Evolutionary conservation across 64 coral and sea anemone species (phyloP), one percentile per base, ranked within the genome.

Genomic region (Pachyseris speciosa): DNA sequence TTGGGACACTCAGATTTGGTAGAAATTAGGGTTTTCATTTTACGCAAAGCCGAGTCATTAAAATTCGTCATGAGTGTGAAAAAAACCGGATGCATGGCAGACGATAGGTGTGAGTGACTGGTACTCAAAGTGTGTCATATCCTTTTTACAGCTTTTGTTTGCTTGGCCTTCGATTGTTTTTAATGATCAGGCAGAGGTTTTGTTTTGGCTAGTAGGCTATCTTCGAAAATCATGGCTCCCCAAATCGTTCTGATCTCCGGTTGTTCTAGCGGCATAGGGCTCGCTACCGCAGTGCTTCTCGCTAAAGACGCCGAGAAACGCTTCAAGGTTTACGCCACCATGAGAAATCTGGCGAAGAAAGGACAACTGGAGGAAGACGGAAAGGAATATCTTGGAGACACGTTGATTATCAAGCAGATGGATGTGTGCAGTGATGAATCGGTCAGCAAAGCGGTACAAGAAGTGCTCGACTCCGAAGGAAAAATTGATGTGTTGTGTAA

Each of bases 261-360:
- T n/a, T 91, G 88, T 87, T 95, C 94, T 64, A 86, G 81, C 69
- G 94, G 94, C 19, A 90, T 95, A 34, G 94, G 94, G 45, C 89
- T 91, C 40, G 74, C 83, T 69, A 69, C 86, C 7, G 94, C 94
- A 48, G 84, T 88, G 13, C 85, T 91, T 68, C 88, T 95, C 26
- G 72, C 94, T 11, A 75, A 91, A 75, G 94, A 95, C 73, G 52
- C 59, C 17, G 67, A 86, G 22, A 95, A 95, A 67, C 94, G 94
- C 30, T 95, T 95, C 37, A 95, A 95, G 72, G 94, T 95, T 72
- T 95, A 95, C 43, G 94, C 94, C 39, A 87, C 94, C 17, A 91
- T 95, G 94, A 86, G 94, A 91, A 95, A 91, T 67, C 74, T 95
- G 20, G 44, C 39, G 27, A 95, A 95, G 64, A 95, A 95, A 81